Evolutionary conservation across 2,888 invertebrate genomes (phyloP).

Genomic region (Galerucella nymphaeae): DNA sequence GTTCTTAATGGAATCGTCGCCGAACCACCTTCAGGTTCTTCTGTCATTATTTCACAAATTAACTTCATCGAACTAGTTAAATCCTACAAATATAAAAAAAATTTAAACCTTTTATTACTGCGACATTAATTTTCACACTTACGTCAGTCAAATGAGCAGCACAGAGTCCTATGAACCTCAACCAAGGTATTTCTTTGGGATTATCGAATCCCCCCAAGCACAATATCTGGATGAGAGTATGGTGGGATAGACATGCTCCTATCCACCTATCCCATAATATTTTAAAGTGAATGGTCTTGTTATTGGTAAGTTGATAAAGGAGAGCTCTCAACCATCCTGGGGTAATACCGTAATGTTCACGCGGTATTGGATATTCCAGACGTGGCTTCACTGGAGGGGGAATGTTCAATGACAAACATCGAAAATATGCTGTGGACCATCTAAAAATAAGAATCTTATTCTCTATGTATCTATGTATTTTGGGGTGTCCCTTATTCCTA

Average conservation of each 20-base stretch:
- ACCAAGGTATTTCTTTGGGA: slow-evolving; percentile 74
- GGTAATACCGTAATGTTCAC: slow-evolving; percentile 79
- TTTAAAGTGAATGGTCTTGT: slow-evolving; percentile 59
- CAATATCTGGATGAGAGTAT: slow-evolving; percentile 75
- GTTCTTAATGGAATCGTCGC: slow-evolving; percentile 76
- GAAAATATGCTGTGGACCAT: slow-evolving; percentile 88
- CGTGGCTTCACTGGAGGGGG: slow-evolving; percentile 84
- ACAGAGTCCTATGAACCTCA: slow-evolving; percentile 80
- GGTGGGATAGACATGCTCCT: slow-evolving; percentile 73
- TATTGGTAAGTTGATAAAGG: slow-evolving; percentile 76
- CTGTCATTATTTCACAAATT: slow-evolving; percentile 83
- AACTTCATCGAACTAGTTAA: slow-evolving; percentile 82
- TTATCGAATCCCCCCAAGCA: slow-evolving; percentile 77
- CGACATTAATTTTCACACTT: slow-evolving; percentile 45
- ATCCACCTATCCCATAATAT: slow-evolving; percentile 70
- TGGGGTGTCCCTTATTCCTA: too few relatives aligned
- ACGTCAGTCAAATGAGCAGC: slow-evolving; percentile 76
- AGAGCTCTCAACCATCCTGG: slow-evolving; percentile 83
- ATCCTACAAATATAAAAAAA: slow-evolving; percentile 66
- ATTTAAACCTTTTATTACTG: too few relatives aligned
- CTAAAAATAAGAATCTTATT: slow-evolving; percentile 54
- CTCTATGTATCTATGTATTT: too few relatives aligned
- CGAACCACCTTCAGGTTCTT: slow-evolving; percentile 86
- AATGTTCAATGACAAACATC: slow-evolving; percentile 80
- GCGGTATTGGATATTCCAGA: slow-evolving; percentile 78